A percentile compares a stretch with the other conserved stretches of the same genome.
Conservation (phyloP, 2,888 invertebrate genomes). For the Oconnorella tubifera region DNA sequence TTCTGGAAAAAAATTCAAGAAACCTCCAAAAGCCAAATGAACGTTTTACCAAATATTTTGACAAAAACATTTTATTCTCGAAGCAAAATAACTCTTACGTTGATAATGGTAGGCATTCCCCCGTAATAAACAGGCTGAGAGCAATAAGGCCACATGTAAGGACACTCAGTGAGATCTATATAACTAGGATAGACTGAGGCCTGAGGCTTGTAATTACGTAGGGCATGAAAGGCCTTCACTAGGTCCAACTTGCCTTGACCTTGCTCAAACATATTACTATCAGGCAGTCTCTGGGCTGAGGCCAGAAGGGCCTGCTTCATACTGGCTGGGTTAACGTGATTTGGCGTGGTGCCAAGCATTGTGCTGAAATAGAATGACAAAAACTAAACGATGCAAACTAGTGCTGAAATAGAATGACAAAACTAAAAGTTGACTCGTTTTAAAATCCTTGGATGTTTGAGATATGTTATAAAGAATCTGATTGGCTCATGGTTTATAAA, state of each 20-base stretch:
- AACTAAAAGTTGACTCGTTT: too few species aligned
- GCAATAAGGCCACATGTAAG: slow-evolving; percentile 99
- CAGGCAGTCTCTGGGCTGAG: slow-evolving; percentile 75
- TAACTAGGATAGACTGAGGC: slow-evolving; percentile 68
- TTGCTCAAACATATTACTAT: slow-evolving; percentile 93
- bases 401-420: too few species aligned
- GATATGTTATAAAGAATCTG: too few species aligned
- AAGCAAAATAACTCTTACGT: slow-evolving; percentile 61
- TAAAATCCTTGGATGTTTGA: too few species aligned
- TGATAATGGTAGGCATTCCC: slow-evolving; percentile 81
- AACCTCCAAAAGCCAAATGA: too few species aligned
- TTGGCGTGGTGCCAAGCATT: slow-evolving; percentile 30
- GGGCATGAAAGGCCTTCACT: slow-evolving; percentile 74
- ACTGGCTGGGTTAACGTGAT: slow-evolving; percentile 73
- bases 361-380: slow-evolving; percentile 59
- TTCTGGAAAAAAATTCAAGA: too few species aligned
- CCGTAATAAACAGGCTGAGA: slow-evolving; percentile 88
- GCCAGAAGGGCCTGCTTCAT: slow-evolving; percentile 94
- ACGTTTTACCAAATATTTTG: too few species aligned
- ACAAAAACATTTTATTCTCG: too few species aligned
- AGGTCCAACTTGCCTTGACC: slow-evolving; percentile 91
- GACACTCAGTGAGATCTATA: slow-evolving; percentile 88
- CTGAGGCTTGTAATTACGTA: slow-evolving; percentile 67
- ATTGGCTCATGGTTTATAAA: too few species aligned
- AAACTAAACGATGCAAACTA: too few species aligned